Evolutionary conservation across 1,140 invertebrate genomes (phyloP).

Genomic region (silkworm (Bombyx mori)): DNA sequence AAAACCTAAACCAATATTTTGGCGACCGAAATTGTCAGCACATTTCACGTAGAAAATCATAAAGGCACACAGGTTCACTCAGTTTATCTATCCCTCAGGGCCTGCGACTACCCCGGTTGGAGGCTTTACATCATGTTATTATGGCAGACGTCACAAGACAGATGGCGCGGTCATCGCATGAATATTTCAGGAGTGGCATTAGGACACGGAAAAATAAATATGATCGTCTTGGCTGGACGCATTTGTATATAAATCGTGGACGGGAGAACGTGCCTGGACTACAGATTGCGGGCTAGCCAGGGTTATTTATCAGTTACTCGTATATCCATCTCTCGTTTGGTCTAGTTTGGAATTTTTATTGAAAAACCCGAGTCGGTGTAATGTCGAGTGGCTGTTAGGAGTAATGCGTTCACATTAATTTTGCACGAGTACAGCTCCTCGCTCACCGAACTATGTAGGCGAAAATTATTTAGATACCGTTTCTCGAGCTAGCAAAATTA

Average conservation of each 20-base stretch:
- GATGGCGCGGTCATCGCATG: constrained; percentile 54
- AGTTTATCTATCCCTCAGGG: not conserved
- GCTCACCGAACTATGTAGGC: no score
- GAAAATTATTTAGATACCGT: no score
- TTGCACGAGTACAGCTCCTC: no score
- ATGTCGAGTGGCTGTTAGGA: no score
- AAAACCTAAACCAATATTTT: no score
- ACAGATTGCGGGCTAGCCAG: constrained; percentile 24
- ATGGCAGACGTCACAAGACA: constrained; percentile 47
- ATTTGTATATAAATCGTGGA: constrained; percentile 64
- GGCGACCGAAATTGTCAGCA: no score
- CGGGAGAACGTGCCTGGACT: constrained; percentile 44
- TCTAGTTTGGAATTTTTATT: constrained; percentile 1
- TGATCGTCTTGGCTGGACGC: constrained; percentile 51
- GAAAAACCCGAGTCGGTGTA: no score
- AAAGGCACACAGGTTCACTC: no score
- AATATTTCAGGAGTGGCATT: constrained; percentile 66
- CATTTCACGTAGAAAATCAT: no score
- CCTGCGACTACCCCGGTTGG: constrained; percentile 2
- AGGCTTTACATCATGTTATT: constrained; percentile 47
- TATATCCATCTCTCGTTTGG: constrained; percentile 7
- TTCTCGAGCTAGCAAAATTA: no score
- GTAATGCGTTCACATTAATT: no score
- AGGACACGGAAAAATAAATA: constrained; percentile 64
- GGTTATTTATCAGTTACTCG: constrained; percentile 46